Evolutionary conservation across 2,113 vertebrate species (phyloP), one percentile per base, ranked within the genome.

Genomic region (Halcyon senegalensis): DNA sequence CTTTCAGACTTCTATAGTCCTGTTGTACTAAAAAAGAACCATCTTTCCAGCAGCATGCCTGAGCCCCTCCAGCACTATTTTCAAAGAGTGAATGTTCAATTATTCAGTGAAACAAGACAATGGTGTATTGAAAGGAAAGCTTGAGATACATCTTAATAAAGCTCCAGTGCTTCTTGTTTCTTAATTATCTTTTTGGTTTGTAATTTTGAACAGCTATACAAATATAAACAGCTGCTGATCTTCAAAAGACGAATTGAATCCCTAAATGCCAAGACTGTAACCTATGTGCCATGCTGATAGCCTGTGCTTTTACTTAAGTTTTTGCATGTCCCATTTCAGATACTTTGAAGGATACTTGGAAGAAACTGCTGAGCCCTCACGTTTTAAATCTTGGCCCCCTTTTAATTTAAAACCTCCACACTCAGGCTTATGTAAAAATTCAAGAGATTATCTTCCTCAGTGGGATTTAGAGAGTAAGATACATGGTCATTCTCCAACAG

Each of bases 41-140:
- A 76, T 79, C 91, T 95, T 82, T 53, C 84, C 9, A 81, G 77
- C 92, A 93, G 81, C 46, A 33, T 15, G 95, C 84, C 92, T 24
- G 77, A 96, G 88, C 90, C 86, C 96, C 93, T 96, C 86, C 88
- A 96, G 96, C 94, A 83, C 55, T 92, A 27, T 87, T 94, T 96
- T 94, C 95, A 93, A 97, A 96, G 70, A 87, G 46, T 10, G n/a
- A 81, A 92, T 46, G 51, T 92, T 97, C 91, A 96, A 96, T 94
- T 95, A 95, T 92, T 96, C 91, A 95, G 93, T 63, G 93, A 93
- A 95, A 90, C 74, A 86, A 96, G 93, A 93, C 93, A 96, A 94
- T 66, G 90, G 69, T 60, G 67, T 69, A 89, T 68, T 96, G 91
- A 91, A 95, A 83, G 37, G 37, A 93, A 94, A 89, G 87, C 59